Conservation (phyloP, 1,140 invertebrate species). For the Riptortus pedestris region DNA sequence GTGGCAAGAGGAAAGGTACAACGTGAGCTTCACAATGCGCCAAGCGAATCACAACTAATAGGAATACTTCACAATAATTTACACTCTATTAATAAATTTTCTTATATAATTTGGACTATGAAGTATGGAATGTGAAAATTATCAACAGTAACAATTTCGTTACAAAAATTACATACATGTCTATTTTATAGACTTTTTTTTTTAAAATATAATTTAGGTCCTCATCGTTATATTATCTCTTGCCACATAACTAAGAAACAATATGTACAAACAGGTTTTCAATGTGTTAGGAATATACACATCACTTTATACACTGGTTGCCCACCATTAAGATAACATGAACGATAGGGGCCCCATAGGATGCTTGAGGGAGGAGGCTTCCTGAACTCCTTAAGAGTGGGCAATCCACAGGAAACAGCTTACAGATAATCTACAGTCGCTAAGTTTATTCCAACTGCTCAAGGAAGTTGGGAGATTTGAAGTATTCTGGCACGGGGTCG, state of each 20-base stretch:
- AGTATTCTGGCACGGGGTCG: constrained; percentile 97
- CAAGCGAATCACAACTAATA: constrained; percentile 20
- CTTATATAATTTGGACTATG: constrained; percentile 24
- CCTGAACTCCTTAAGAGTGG: not conserved
- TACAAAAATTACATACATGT: constrained; percentile 26
- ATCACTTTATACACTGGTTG: constrained; percentile 30
- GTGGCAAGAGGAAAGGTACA: constrained; percentile 22
- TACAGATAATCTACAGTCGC: constrained; percentile 30
- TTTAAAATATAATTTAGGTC: constrained; percentile 21
- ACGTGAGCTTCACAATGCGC: constrained; percentile 21
- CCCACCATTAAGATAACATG: not conserved
- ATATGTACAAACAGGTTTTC: constrained; percentile 30
- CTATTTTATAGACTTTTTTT: constrained; percentile 31
- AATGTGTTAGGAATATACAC: constrained; percentile 29
- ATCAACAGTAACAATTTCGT: constrained; percentile 24
- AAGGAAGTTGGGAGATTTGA: constrained; percentile 98
- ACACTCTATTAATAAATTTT: constrained; percentile 14
- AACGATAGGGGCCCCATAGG: not conserved
- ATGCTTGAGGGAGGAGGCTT: not conserved
- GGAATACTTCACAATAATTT: constrained; percentile 9
- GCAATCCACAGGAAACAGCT: constrained; percentile 31
- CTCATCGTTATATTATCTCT: constrained; percentile 28
- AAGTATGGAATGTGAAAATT: constrained; percentile 16
- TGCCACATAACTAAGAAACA: constrained; percentile 27
- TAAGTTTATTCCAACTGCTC: constrained; percentile 86